Conservation (phyloP, 2,113 vertebrate species). For the Morone saxatilis region DNA sequence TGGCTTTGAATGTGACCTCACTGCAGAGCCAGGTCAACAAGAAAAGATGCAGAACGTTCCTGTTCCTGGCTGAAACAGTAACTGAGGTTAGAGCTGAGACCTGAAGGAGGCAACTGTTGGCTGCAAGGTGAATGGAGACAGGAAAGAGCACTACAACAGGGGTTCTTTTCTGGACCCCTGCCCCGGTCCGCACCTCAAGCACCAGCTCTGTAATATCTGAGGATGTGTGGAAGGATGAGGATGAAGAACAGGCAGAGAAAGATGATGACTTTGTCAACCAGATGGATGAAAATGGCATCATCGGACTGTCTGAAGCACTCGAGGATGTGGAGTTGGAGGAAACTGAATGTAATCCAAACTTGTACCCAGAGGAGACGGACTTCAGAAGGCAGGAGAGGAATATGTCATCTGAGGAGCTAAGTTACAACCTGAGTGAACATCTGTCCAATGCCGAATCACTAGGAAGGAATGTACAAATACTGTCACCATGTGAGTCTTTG, state of each 20-base stretch:
- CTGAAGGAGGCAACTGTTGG: background rate
- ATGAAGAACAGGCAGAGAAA: constrained; percentile 18
- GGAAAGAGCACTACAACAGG: constrained; percentile 48
- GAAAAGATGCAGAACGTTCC: background rate
- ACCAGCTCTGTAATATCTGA: constrained; percentile 59
- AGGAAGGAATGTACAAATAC: constrained; percentile 39
- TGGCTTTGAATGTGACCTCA: constrained; percentile 36
- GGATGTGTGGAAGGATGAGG: constrained; percentile 63
- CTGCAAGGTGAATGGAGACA: constrained; percentile 39
- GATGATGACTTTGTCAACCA: constrained; percentile 73
- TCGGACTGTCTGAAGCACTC: constrained; percentile 70
- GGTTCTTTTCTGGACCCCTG: constrained; percentile 57
- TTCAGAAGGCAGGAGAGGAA: background rate
- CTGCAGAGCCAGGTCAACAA: constrained; percentile 17
- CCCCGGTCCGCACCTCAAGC: constrained; percentile 56
- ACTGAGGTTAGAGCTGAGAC: constrained; percentile 20
- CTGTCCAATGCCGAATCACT: background rate
- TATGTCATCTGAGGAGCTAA: constrained; percentile 49
- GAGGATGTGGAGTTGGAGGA: constrained; percentile 35
- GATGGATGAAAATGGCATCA: constrained; percentile 86
- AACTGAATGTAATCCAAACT: constrained; percentile 1
- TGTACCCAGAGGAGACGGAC: constrained; percentile 37
- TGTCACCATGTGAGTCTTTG: constrained; percentile 61
- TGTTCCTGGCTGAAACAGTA: constrained; percentile 36
- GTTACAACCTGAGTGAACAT: constrained; percentile 48